Percentiles rank a stretch among this genome's conserved stretches.
These are phyloP conservation scores for Heliangelus exortis DNA, from an alignment of 2,797 vertebrate species.

Conservation along the genomic window DNA sequence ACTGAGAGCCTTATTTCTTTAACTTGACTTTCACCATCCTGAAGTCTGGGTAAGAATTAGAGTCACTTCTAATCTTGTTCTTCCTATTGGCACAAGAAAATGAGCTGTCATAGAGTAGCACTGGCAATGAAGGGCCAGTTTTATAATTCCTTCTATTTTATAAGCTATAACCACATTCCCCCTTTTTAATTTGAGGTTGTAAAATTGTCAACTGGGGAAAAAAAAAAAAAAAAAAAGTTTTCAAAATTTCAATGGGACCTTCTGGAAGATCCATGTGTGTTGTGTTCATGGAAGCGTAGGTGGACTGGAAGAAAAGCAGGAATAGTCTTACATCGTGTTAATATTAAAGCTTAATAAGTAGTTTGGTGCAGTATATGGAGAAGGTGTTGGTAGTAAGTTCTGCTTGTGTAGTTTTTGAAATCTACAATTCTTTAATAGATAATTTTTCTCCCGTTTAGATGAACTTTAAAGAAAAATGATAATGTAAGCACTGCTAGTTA, in stretches of 20 bases:
- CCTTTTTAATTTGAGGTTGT: constrained; percentile 53
- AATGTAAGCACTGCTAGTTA: constrained; percentile 67
- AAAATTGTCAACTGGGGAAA: constrained; percentile 17
- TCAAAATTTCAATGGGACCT: constrained; percentile 42
- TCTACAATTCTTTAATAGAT: constrained; percentile 59
- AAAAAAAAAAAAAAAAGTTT: background rate
- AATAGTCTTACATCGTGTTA: constrained; percentile 39
- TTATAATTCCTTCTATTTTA: constrained; percentile 64
- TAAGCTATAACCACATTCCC: constrained; percentile 16
- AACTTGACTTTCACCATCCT: constrained; percentile 56
- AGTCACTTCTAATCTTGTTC: constrained; percentile 68
- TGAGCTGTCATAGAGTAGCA: constrained; percentile 59
- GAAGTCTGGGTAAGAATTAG: constrained; percentile 66
- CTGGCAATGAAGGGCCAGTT: constrained; percentile 50
- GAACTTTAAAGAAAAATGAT: constrained; percentile 73
- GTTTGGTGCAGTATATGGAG: constrained; percentile 30
- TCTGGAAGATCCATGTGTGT: constrained; percentile 45
- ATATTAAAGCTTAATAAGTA: constrained; percentile 53
- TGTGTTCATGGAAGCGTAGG: background rate
- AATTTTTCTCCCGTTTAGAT: constrained; percentile 48
- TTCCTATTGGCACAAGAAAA: constrained; percentile 74
- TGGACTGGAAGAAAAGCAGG: constrained; percentile 38
- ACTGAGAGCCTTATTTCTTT: constrained; percentile 65
- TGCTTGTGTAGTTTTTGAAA: constrained; percentile 32
- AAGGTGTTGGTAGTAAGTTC: constrained; percentile 62